Conservation (phyloP, 2,888 invertebrate species). For the Papilio elwesi region DNA sequence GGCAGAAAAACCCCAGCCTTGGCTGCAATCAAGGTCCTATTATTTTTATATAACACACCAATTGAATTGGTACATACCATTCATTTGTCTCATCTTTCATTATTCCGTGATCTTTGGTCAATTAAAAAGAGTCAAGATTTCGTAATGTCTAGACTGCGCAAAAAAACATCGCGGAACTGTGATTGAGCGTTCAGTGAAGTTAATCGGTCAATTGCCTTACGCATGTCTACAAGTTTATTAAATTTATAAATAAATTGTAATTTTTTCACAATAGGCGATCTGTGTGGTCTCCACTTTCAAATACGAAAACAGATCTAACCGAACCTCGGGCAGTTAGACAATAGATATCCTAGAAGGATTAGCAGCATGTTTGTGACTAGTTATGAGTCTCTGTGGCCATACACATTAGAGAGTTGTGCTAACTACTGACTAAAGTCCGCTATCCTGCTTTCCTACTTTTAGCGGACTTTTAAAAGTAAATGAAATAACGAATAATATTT, state of each 20-base stretch:
- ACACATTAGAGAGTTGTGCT: too few relatives aligned
- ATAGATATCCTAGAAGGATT: neutral
- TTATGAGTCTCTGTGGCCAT: too few relatives aligned
- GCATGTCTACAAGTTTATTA: conserved; percentile 8
- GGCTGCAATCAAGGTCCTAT: conserved; percentile 7
- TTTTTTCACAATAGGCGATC: neutral
- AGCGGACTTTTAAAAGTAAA: too few relatives aligned
- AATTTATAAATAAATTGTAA: neutral
- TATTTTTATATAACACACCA: neutral
- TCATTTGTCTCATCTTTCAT: conserved; percentile 27
- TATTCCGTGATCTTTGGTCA: conserved; percentile 14
- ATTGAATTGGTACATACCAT: conserved; percentile 18
- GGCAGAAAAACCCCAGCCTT: conserved; percentile 7
- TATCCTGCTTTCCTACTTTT: too few relatives aligned
- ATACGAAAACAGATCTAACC: neutral
- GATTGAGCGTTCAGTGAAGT: conserved; percentile 25
- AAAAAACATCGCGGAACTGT: conserved; percentile 8
- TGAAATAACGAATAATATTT: too few relatives aligned
- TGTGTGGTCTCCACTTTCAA: neutral
- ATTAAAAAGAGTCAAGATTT: conserved; percentile 18
- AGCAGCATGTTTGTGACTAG: neutral
- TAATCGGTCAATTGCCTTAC: conserved; percentile 28
- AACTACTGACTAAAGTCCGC: too few relatives aligned
- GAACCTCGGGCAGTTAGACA: neutral
- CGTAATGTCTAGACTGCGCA: conserved; percentile 28